phyloP scores from a whole-genome alignment of 2,888 invertebrate genomes.

The Orchestes rusci region DNA sequence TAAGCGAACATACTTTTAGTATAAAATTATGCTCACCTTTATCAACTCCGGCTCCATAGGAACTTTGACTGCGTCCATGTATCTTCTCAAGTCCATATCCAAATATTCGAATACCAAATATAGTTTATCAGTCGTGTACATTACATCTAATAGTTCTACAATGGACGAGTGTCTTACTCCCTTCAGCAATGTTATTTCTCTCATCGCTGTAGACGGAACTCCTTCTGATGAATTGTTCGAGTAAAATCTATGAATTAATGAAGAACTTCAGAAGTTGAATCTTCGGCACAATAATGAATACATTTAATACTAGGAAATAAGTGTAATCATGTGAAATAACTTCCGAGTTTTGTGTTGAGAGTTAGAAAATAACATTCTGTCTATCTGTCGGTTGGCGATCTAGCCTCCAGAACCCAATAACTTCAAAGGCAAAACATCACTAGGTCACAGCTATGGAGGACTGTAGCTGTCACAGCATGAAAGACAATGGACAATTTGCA shows the following conservation, averaged over 20 bases:
- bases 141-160: slow-evolving; percentile 83
- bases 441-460: no score
- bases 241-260: slow-evolving; percentile 33
- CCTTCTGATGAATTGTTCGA: slow-evolving; percentile 83
- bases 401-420: no score
- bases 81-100: slow-evolving; percentile 86
- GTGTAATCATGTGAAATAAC: slow-evolving; percentile 2
- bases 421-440: no score
- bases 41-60: slow-evolving; percentile 57
- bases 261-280: not conserved
- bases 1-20: no score
- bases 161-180: slow-evolving; percentile 86
- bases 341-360: no score
- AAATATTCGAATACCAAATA: slow-evolving; percentile 93
- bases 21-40: no score
- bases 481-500: no score
- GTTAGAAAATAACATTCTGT: no score
- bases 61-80: slow-evolving; percentile 65
- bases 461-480: no score
- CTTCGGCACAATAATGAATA: not conserved
- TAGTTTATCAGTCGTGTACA: slow-evolving; percentile 76
- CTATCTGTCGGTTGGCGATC: no score
- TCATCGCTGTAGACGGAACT: slow-evolving; percentile 92
- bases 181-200: slow-evolving; percentile 91
- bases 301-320: no score